phyloP scores from a whole-genome alignment of 2,113 vertebrate genomes.

The Pagrus major region DNA sequence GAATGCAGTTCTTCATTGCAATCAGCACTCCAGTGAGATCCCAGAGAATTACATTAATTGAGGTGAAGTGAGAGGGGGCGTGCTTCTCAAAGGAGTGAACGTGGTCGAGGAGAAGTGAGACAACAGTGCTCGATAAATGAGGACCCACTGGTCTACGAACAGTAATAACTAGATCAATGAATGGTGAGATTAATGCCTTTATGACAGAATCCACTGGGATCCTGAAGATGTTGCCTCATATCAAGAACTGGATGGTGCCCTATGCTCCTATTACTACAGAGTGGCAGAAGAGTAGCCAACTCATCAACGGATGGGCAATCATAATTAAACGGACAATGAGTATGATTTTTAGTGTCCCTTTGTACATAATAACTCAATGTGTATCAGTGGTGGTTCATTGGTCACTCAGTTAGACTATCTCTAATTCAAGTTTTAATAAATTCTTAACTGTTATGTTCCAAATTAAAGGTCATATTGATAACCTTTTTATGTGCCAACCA shows the following conservation, averaged over 20 bases:
- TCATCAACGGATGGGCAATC: conserved; percentile 18
- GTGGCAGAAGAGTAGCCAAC: background rate
- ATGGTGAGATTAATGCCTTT: conserved; percentile 52
- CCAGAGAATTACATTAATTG: conserved; percentile 73
- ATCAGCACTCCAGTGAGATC: conserved; percentile 61
- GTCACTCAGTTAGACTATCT: too few species aligned
- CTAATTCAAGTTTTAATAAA: background rate
- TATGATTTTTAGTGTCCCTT: background rate
- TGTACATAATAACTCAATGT: background rate
- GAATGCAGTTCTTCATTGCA: conserved; percentile 65
- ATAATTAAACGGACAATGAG: conserved; percentile 14
- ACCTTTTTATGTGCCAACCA: too few species aligned
- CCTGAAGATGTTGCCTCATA: conserved; percentile 28
- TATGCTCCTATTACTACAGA: conserved; percentile 8
- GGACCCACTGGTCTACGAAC: conserved; percentile 51
- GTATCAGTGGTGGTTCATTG: background rate
- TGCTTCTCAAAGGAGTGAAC: conserved; percentile 52
- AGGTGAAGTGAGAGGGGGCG: conserved; percentile 58
- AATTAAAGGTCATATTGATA: too few species aligned
- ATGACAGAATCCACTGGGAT: conserved; percentile 47
- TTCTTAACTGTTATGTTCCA: background rate
- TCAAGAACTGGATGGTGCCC: conserved; percentile 9
- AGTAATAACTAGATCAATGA: conserved; percentile 67
- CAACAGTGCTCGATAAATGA: conserved; percentile 51
- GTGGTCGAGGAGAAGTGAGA: conserved; percentile 48